Percentiles rank a stretch among this genome's conserved stretches.
Evolutionary conservation across 2,888 invertebrate species (phyloP).

Genomic region (Lasius platythorax): DNA sequence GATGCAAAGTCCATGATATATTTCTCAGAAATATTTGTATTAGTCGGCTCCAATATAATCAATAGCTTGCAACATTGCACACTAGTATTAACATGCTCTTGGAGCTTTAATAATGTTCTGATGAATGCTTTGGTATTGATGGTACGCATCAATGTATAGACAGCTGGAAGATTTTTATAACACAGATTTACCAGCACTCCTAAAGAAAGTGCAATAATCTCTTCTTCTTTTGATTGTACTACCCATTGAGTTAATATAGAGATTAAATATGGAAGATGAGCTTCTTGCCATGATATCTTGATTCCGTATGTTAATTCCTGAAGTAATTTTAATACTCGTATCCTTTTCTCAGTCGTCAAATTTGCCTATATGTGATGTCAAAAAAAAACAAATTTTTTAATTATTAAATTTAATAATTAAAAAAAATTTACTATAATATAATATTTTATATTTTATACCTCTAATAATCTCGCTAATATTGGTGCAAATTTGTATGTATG

Average conservation of each 20-base stretch:
- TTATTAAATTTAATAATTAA: not conserved
- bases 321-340: conserved; percentile 89
- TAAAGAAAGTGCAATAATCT: conserved; percentile 87
- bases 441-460: conserved; percentile 83
- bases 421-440: not conserved
- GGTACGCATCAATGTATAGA: conserved; percentile 91
- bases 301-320: conserved; percentile 93
- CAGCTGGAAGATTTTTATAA: conserved; percentile 92
- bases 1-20: conserved; percentile 86
- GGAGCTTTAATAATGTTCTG: conserved; percentile 88
- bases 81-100: conserved; percentile 85
- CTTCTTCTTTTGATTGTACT: conserved; percentile 86
- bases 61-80: conserved; percentile 87
- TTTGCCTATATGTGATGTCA: conserved; percentile 78
- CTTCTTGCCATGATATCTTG: conserved; percentile 93
- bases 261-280: conserved; percentile 90
- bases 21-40: conserved; percentile 86
- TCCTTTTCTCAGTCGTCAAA: conserved; percentile 89
- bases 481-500: conserved; percentile 91
- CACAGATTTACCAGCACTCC: conserved; percentile 93
- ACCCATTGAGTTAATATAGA: conserved; percentile 90
- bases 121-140: conserved; percentile 91
- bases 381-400: not conserved
- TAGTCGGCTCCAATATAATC: conserved; percentile 87
- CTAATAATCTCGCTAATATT: conserved; percentile 88